Percentiles rank a stretch among this genome's conserved stretches.
Evolutionary conservation across 2,113 vertebrate genomes (phyloP).

Genomic region (Machaerirhynchus nigripectus): DNA sequence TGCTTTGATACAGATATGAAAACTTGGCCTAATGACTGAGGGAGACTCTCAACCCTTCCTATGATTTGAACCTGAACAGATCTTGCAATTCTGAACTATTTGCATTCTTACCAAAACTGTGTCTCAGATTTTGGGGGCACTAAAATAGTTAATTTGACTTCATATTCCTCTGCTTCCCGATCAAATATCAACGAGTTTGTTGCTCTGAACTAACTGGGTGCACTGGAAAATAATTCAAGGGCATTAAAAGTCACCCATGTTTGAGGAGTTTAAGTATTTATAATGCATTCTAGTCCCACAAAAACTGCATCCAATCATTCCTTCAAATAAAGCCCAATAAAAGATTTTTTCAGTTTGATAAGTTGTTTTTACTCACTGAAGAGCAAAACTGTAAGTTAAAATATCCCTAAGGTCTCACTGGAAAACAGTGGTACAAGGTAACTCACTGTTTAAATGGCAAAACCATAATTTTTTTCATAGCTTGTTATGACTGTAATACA

Average conservation of each 20-base stretch:
- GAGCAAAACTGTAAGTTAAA: not conserved
- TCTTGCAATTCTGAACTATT: not conserved
- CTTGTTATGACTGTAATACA: not conserved
- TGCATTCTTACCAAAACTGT: not conserved
- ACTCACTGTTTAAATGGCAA: not conserved
- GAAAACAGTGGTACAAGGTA: not conserved
- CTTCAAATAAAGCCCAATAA: not conserved
- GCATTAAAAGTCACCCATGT: not conserved
- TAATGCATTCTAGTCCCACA: not conserved
- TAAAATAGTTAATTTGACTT: not conserved
- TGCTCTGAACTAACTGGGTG: not conserved
- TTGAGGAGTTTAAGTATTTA: not conserved
- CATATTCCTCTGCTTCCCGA: not conserved
- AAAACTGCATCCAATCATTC: not conserved
- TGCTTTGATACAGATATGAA: not conserved
- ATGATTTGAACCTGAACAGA: not conserved
- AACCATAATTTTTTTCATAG: not conserved
- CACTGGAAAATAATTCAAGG: not conserved
- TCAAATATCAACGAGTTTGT: not conserved
- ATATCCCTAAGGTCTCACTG: not conserved
- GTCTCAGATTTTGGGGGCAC: not conserved
- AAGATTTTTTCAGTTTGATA: not conserved
- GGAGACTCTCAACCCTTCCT: not conserved
- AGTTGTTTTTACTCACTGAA: not conserved
- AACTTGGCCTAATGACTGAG: not conserved